Conservation (phyloP, 1,140 invertebrate genomes). For the Microplitis demolitor region DNA sequence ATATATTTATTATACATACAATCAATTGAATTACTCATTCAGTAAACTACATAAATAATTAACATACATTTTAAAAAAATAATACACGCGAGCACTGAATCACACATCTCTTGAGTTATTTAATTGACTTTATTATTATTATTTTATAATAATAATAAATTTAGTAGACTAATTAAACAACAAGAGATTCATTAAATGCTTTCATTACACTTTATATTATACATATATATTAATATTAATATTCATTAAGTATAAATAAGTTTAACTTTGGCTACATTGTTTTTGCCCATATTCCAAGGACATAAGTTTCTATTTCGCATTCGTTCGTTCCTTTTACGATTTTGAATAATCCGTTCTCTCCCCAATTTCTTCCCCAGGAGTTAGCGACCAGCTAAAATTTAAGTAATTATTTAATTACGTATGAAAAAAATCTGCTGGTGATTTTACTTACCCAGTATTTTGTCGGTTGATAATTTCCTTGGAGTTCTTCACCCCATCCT, state of each 20-base stretch:
- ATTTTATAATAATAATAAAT: neutral
- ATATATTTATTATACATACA: neutral
- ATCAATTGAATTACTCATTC: neutral
- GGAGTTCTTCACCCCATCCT: slow-evolving; percentile 84
- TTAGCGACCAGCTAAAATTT: slow-evolving; percentile 79
- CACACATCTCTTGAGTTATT: slow-evolving; percentile 1
- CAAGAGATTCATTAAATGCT: slow-evolving; percentile 33
- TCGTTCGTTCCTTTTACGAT: slow-evolving; percentile 81
- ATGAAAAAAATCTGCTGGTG: neutral
- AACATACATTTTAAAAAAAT: slow-evolving; percentile 10
- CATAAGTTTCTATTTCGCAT: slow-evolving; percentile 85
- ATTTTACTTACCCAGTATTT: slow-evolving; percentile 85
- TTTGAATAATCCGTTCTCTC: slow-evolving; percentile 84
- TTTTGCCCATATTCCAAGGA: slow-evolving; percentile 76
- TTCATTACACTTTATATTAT: slow-evolving; percentile 8
- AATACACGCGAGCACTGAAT: slow-evolving; percentile 22
- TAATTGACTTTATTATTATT: neutral
- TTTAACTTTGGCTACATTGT: slow-evolving; percentile 39
- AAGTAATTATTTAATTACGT: neutral
- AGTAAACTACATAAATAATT: neutral
- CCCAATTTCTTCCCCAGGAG: slow-evolving; percentile 90
- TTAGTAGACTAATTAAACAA: neutral
- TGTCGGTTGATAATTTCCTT: slow-evolving; percentile 56
- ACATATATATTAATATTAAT: neutral
- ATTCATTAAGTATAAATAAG: neutral